phyloP scores from a whole-genome alignment of 2,888 invertebrate species.

The Caradrina clavipalpis region DNA sequence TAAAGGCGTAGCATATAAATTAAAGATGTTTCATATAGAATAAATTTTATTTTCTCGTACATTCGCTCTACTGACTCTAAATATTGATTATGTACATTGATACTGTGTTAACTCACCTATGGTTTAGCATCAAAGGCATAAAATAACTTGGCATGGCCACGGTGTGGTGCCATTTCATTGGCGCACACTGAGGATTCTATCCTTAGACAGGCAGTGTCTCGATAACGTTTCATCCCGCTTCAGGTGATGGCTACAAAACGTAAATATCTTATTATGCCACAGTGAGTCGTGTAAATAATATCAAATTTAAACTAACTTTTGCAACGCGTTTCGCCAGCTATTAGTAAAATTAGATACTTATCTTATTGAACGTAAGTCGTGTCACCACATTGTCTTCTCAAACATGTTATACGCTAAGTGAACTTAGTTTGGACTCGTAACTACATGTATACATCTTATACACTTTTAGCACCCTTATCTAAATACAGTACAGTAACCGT shows the following conservation, averaged over 20 bases:
- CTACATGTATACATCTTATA: slow-evolving; percentile 76
- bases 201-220: slow-evolving; percentile 68
- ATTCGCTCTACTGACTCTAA: slow-evolving; percentile 72
- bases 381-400: slow-evolving; percentile 63
- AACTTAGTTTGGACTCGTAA: slow-evolving; percentile 78
- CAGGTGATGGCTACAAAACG: slow-evolving; percentile 86
- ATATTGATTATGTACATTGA: slow-evolving; percentile 59
- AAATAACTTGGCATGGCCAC: slow-evolving; percentile 69
- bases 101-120: slow-evolving; percentile 81
- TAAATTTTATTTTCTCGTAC: slow-evolving; percentile 53
- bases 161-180: slow-evolving; percentile 71
- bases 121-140: slow-evolving; percentile 71
- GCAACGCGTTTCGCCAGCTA: slow-evolving; percentile 77
- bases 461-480: slow-evolving; percentile 29
- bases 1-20: slow-evolving; percentile 60
- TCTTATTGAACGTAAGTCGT: slow-evolving; percentile 70
- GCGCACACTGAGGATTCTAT: slow-evolving; percentile 69
- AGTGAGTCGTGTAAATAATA: slow-evolving; percentile 70
- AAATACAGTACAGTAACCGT: slow-evolving; percentile 27
- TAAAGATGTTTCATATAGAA: slow-evolving; percentile 60
- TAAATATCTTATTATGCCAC: slow-evolving; percentile 85
- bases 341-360: slow-evolving; percentile 76
- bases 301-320: slow-evolving; percentile 60
- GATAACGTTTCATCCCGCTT: slow-evolving; percentile 82
- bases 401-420: slow-evolving; percentile 22